Conservation (phyloP, 2,888 invertebrate genomes). For the Caenorhabditis panamensis region DNA sequence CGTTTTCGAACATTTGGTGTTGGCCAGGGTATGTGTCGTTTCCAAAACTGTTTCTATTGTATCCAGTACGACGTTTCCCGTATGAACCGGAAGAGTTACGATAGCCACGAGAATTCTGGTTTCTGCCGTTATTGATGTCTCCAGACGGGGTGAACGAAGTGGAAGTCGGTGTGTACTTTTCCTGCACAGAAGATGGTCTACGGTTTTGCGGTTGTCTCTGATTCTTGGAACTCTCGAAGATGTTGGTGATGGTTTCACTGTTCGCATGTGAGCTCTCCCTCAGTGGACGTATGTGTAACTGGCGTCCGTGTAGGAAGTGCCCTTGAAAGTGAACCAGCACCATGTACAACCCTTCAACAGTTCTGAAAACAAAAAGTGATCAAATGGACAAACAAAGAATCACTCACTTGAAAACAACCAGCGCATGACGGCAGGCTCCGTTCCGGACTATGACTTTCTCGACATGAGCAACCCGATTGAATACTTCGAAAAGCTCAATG, state of each 20-base stretch:
- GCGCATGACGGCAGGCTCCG: conserved; percentile 46
- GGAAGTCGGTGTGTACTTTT: not conserved
- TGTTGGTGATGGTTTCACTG: conserved; percentile 21
- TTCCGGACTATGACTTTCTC: conserved; percentile 61
- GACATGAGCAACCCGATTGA: conserved; percentile 58
- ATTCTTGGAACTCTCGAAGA: conserved; percentile 25
- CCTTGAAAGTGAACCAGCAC: conserved; percentile 54
- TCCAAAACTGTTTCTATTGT: not conserved
- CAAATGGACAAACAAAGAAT: not conserved
- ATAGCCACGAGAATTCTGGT: conserved; percentile 18
- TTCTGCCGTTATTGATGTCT: conserved; percentile 1
- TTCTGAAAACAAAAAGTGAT: conserved; percentile 12
- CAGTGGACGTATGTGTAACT: conserved; percentile 55
- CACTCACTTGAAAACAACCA: conserved; percentile 57
- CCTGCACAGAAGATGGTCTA: conserved; percentile 27
- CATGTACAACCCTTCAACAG: conserved; percentile 50
- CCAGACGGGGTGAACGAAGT: not conserved
- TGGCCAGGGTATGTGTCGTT: conserved; percentile 20
- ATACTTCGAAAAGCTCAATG: conserved; percentile 59
- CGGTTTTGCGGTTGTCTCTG: not conserved
- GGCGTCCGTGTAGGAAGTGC: conserved; percentile 37
- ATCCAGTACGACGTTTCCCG: conserved; percentile 5
- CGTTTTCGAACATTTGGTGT: not conserved
- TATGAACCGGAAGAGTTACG: conserved; percentile 28
- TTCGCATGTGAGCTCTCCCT: conserved; percentile 57